phyloP scores from a whole-genome alignment of 2,888 invertebrate genomes.

The Aleiodes alternator region DNA sequence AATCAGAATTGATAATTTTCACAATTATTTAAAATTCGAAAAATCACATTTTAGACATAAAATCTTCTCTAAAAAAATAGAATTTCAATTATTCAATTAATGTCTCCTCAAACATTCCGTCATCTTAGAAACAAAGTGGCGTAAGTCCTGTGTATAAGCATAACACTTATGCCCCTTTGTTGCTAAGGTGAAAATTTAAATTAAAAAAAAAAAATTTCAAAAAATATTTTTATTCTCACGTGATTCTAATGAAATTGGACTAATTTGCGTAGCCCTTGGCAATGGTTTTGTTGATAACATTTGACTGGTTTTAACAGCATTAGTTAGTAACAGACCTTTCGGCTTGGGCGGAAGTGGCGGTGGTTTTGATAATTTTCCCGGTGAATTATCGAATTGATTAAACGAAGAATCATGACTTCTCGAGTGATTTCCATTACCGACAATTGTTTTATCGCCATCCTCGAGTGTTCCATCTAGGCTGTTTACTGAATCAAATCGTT shows the following conservation, averaged over 20 bases:
- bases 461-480: slow-evolving; percentile 67
- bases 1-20: too few relatives aligned
- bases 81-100: too few relatives aligned
- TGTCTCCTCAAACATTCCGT: too few relatives aligned
- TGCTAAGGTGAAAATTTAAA: too few relatives aligned
- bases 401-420: slow-evolving; percentile 23
- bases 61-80: background rate
- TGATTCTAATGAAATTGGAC: slow-evolving; percentile 59
- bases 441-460: slow-evolving; percentile 69
- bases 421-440: slow-evolving; percentile 64
- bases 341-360: slow-evolving; percentile 87
- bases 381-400: slow-evolving; percentile 45
- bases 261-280: slow-evolving; percentile 63
- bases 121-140: too few relatives aligned
- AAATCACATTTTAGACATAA: background rate
- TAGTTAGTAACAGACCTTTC: slow-evolving; percentile 81
- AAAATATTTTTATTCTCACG: slow-evolving; percentile 62
- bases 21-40: too few relatives aligned
- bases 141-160: too few relatives aligned
- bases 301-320: slow-evolving; percentile 69
- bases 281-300: slow-evolving; percentile 65
- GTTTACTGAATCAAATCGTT: slow-evolving; percentile 63
- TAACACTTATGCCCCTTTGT: too few relatives aligned
- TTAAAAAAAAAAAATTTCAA: background rate
- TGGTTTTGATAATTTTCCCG: slow-evolving; percentile 75